phyloP scores from a whole-genome alignment of 2,797 vertebrate genomes.

The Alectoris magna region DNA sequence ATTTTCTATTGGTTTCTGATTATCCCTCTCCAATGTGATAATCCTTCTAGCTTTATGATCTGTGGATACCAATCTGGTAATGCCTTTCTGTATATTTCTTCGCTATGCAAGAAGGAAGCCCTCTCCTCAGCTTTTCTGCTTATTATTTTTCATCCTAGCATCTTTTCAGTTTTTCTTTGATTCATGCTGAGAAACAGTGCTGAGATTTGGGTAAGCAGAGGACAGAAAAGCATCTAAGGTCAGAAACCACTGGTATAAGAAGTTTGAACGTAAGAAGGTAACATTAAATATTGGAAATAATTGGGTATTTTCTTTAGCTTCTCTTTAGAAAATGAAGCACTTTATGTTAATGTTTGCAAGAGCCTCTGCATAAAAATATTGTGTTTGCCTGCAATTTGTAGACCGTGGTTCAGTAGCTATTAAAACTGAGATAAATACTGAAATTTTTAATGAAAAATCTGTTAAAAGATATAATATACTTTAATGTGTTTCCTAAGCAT shows the following conservation, averaged over 20 bases:
- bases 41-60: too few relatives aligned
- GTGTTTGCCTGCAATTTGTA: slow-evolving; percentile 9
- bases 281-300: slow-evolving; percentile 45
- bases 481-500: neutral
- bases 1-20: too few relatives aligned
- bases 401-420: neutral
- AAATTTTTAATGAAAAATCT: slow-evolving; percentile 10
- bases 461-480: slow-evolving; percentile 23
- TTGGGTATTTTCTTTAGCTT: slow-evolving; percentile 7
- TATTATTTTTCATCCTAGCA: neutral
- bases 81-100: too few relatives aligned
- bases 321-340: neutral
- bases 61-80: too few relatives aligned
- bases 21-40: too few relatives aligned
- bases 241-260: neutral
- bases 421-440: neutral
- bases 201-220: neutral
- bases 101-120: neutral
- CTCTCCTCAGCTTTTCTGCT: neutral
- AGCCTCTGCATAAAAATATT: slow-evolving; percentile 25
- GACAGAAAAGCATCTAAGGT: neutral
- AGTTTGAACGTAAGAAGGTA: neutral
- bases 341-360: slow-evolving; percentile 12
- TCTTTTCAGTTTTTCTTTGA: neutral
- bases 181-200: slow-evolving; percentile 9